Evolutionary conservation across 2,888 invertebrate species (phyloP), one percentile per base, ranked within the genome.

Genomic region (Agrochola circellaris): DNA sequence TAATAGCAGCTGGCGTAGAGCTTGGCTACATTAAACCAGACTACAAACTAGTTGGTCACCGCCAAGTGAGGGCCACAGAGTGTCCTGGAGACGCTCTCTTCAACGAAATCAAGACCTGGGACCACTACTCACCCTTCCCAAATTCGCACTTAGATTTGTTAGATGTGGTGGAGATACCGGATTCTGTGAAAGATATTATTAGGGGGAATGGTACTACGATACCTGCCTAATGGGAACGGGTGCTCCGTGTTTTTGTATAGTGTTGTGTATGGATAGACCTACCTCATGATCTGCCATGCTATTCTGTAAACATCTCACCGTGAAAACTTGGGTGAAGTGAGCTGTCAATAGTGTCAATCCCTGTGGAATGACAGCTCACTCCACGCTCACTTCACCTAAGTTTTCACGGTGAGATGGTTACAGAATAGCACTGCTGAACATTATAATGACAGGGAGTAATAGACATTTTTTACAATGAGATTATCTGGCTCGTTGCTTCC

Each of bases 11-110:
- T 56, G 98, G 98, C 0, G 96, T 98, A 0, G 91, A 95, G 15
- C 93, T 96, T n/a, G 98, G 98, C 1, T 97, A 96, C 90, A 97
- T 98, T 38, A 92, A 94, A 34, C 90, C 95, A 0, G 94, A 90
- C 64, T 88, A 88, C 72, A 88, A 87, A 34, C 83, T 88, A 5
- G 62, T 88, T 0, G 88, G 88, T 11, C 88, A 88, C 89, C 93
- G 91, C 13, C 95, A 95, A 86, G 94, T 95, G 0, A 87, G 93
- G 8, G 87, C 88, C 6, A 98, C 98, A 0, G 97, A 97, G 74
- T 98, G 98, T 87, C 98, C 98, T 0, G 98, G 98, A 0, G 96
- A 97, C 17, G 93, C 96, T 0, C 93, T 98, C 11, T 98, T 96
- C 88, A 88, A 96, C 2, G 97, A 97, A 88, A 97, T 98, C 60